These are phyloP conservation scores for Loriculus beryllinus DNA, from an alignment of 2,797 vertebrate genomes.

Conservation along the genomic window DNA sequence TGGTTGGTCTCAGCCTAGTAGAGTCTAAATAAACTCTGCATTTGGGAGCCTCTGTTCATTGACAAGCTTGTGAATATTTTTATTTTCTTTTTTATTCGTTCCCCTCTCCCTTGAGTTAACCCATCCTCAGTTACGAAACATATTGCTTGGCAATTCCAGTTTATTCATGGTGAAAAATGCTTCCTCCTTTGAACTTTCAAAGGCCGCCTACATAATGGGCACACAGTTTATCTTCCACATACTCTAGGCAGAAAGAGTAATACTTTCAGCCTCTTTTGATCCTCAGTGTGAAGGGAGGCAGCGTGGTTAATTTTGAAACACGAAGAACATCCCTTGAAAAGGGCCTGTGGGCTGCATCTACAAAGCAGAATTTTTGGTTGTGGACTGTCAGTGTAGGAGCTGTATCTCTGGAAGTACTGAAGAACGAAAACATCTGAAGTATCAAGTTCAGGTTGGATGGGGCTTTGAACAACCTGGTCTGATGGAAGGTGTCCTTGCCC, in stretches of 20 bases:
- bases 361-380: background rate
- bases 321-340: background rate
- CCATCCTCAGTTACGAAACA: background rate
- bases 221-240: background rate
- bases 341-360: background rate
- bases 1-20: background rate
- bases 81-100: fast-evolving
- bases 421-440: background rate
- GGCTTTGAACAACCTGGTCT: background rate
- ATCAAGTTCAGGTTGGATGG: background rate
- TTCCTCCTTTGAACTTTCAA: conserved; percentile 57
- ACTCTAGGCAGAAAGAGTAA: background rate
- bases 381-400: background rate
- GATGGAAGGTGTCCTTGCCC: background rate
- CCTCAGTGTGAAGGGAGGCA: background rate
- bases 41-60: background rate
- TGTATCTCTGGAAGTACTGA: background rate
- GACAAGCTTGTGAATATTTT: background rate
- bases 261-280: conserved; percentile 37
- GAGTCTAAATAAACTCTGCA: background rate
- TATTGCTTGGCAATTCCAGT: conserved; percentile 21
- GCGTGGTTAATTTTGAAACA: background rate
- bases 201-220: background rate
- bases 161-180: conserved; percentile 25
- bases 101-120: background rate